Evolutionary conservation across 35 echinoderm and acorn worm genomes (phyloP).

Genomic region (Stichopus chloronotus): DNA sequence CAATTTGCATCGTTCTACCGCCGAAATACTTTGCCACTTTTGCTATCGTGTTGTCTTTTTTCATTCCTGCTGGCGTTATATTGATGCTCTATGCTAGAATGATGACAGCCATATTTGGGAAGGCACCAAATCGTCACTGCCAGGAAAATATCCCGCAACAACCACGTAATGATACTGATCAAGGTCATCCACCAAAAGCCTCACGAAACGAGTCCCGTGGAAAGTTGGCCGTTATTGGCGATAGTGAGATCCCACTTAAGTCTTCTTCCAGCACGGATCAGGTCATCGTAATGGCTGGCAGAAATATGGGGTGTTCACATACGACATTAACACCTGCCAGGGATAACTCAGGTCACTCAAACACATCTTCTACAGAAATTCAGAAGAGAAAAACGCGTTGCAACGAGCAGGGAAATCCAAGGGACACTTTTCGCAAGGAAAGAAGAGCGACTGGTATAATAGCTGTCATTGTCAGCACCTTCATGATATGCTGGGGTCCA

Average conservation of each 20-base stretch:
- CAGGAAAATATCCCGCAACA: background rate
- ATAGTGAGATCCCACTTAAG: background rate
- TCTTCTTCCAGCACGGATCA: background rate
- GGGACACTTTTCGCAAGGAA: constrained; percentile 62
- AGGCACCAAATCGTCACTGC: background rate
- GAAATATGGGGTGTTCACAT: background rate
- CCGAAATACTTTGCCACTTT: constrained; percentile 33
- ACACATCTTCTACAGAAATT: background rate
- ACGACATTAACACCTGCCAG: background rate
- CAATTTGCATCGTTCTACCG: constrained; percentile 43
- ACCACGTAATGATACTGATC: background rate
- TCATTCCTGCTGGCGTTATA: constrained; percentile 66
- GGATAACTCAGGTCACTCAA: background rate
- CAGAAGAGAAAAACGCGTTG: background rate
- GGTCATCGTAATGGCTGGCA: background rate
- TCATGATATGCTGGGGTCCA: constrained; percentile 87
- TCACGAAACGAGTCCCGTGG: background rate
- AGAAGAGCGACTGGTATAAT: constrained; percentile 68
- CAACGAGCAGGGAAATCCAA: background rate
- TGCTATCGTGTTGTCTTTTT: constrained; percentile 69
- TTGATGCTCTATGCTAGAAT: constrained; percentile 64
- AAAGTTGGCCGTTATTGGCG: background rate
- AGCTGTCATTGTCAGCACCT: constrained; percentile 71
- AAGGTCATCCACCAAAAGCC: background rate
- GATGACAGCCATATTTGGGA: background rate